Percentiles rank a stretch among this genome's conserved stretches.
Conservation (phyloP, 1,140 invertebrate genomes). For the Eueides isabella region DNA sequence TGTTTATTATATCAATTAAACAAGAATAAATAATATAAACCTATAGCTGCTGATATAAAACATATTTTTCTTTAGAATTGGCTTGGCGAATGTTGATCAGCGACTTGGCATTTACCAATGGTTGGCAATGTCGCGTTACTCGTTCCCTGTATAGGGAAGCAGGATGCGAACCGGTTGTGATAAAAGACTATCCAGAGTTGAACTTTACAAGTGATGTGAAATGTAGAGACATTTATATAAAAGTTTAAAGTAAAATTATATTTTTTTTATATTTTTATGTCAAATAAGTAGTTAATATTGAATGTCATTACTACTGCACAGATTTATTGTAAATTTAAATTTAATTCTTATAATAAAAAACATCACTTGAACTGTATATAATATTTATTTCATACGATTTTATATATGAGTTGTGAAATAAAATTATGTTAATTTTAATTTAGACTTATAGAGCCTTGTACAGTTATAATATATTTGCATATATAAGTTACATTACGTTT, state of each 20-base stretch:
- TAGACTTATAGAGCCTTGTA: no score
- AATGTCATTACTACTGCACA: background rate
- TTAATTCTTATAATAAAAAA: no score
- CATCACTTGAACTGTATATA: no score
- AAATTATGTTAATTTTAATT: no score
- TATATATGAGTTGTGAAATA: no score
- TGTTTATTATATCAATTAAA: background rate
- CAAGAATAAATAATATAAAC: background rate
- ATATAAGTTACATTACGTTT: no score
- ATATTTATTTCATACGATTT: no score
- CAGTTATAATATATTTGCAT: no score
- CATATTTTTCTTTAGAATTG: slow-evolving; percentile 44
- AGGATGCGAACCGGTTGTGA: slow-evolving; percentile 67
- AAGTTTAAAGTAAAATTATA: background rate
- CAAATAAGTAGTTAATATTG: background rate
- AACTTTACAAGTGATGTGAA: slow-evolving; percentile 30
- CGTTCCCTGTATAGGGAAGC: slow-evolving; percentile 62
- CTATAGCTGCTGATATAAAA: slow-evolving; percentile 13
- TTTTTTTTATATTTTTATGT: background rate
- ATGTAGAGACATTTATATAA: background rate
- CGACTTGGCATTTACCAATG: slow-evolving; percentile 34
- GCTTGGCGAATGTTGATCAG: slow-evolving; percentile 42
- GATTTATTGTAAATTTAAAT: no score
- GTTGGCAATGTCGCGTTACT: slow-evolving; percentile 55
- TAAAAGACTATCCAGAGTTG: slow-evolving; percentile 37